Base-by-base conservation (phyloP, 2,113 vertebrate genomes). In the Riparia riparia region DNA sequence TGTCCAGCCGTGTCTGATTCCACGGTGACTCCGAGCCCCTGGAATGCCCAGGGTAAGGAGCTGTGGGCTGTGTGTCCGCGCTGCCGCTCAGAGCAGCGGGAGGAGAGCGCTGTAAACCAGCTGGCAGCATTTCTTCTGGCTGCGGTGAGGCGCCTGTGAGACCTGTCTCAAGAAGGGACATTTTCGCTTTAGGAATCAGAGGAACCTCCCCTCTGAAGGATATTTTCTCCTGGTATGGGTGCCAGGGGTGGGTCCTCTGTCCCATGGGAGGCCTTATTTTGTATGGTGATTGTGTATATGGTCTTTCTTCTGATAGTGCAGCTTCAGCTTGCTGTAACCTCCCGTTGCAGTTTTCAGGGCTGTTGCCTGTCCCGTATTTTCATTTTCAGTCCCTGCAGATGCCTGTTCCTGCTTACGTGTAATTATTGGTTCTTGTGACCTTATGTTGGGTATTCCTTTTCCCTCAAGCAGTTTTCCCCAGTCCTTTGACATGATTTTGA, bases 21-120 rank as follows among this genome's bases (percentile, higher is more conserved):
- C 44, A 3, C 21, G 4, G 39, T 3, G 14, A 17, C 28, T 41
- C 31, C 0, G 10, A 25, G 32, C 2, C 2, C 22, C 32, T 3
- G 22, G 20, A 18, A 3, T 1, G 12, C 45, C 6, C 2, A 1
- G 41, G 47, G 42, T 37, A 51, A 17, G 8, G 45, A 53, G n/a
- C 42, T 3, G 4, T 6, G 44, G 18, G n/a, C 15, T 13, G 41
- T 31, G 14, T n/a, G 28, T 12, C 9, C 9, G 6, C 2, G 5
- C 56, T 58, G 63, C 34, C 9, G 3, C 14, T 21, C 20, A 13
- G n/a, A 61, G 31, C 58, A 9, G 19, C 4, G 49, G 29, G 8
- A 65, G 44, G 24, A 57, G 56, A 37, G 68, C 29, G 0, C 10
- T 17, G 49, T 10, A 29, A 26, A 60, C 12, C n/a, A 47, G 21